Base-by-base conservation (phyloP, 2,797 vertebrate genomes). In the Coluber constrictor region DNA sequence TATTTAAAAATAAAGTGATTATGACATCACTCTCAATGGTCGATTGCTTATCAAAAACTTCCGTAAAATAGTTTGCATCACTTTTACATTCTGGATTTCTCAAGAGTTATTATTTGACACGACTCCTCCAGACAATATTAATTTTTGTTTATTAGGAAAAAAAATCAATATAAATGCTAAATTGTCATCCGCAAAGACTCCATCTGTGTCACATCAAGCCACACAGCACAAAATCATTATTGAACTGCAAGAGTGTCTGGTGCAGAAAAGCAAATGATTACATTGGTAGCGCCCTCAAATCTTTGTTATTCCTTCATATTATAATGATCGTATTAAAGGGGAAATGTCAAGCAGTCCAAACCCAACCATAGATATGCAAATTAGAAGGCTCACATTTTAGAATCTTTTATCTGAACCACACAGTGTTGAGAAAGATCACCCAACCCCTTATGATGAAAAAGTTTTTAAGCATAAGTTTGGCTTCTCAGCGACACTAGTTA, bases 1-100 rank as follows among this genome's bases (percentile, higher is more conserved):
- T 90, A 91, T 88, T 94, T 56, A 93, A 94, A 66, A 90, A 94
- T 90, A n/a, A 61, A 94, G 47, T 66, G 93, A 96, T 96, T 91
- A 93, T 83, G 92, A 88, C 47, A 90, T 95, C 37, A 56, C 86
- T 89, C 86, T 37, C 9, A 89, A 92, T 79, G 87, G 51, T 23
- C 15, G 5, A 25, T 91, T 93, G 92, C 86, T 47, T 92, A 92
- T 29, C 94, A 93, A 92, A 56, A 94, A 93, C 55, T 74, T 92
- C 11, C 70, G 5, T n/a, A 61, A 91, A n/a, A 91, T 79, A 66
- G 3, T 5, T 94, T 59, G n/a, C 56, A 88, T 74, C 88, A 91
- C 74, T 89, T 94, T 90, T 11, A 92, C 88, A 89, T 86, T n/a
- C 90, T 74, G 90, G 43, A 20, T 88, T 92, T 90, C 92, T 97